Base-by-base conservation (phyloP, 2,113 vertebrate genomes). In the Noctilio leporinus region DNA sequence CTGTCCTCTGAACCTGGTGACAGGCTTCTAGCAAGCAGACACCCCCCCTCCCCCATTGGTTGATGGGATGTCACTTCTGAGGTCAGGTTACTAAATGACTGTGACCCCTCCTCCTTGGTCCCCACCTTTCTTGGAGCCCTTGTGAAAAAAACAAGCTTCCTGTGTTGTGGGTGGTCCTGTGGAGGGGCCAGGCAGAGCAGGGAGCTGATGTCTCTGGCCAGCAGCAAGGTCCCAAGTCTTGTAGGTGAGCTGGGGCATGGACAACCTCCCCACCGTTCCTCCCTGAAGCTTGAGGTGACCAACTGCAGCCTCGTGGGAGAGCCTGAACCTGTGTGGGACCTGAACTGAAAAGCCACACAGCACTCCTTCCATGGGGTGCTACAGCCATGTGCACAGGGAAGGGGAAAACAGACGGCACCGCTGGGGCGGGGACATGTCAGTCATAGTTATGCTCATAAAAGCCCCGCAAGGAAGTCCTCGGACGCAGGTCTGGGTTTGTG, bases 401-500 rank as follows among this genome's bases (percentile, higher is more conserved):
- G 24, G 43, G 49, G 64, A 78, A 69, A 69, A 53, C 2, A 43
- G 15, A 43, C 6, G 7, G 51, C 20, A 51, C 14, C 14, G 24
- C 15, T 40, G 43, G 19, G 47, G 7, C 16, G 35, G n/a, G 38
- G 14, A 16, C 30, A 8, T 16, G 33, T 35, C 24, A 14, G 10
- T 33, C 40, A 4, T 16, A 38, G 3, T 69, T 20, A 11, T 28
- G 97, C 96, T 98, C 97, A 97, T 96, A 97, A 96, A 96, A 83
- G 93, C 86, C 93, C 97, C 97, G 97, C 47, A 80, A 96, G 96
- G 97, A 97, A 78, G 95, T 96, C 92, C 95, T 96, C 87, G 84
- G 94, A 83, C 97, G 97, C 97, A 98, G 98, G 97, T 96, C 96
- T 96, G 97, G 93, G 95, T 96, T 97, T 94, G 67, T 97, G 91